Percentiles rank a stretch among this genome's conserved stretches.
phyloP scores from a whole-genome alignment of 2,797 vertebrate genomes.

The Labroides dimidiatus region DNA sequence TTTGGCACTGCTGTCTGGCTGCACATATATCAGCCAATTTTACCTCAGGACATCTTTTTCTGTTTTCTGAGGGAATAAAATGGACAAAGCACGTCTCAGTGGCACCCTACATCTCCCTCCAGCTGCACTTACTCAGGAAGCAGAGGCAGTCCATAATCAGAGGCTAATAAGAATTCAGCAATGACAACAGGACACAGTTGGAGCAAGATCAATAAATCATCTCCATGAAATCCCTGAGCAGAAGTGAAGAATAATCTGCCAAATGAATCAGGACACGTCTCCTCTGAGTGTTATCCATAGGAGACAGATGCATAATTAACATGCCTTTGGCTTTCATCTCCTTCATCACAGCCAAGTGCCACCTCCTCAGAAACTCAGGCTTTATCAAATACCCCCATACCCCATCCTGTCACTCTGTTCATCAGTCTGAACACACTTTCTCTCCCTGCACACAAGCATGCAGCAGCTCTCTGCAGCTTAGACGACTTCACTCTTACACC shows the following conservation, averaged over 20 bases:
- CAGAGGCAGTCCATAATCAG: slow-evolving; percentile 46
- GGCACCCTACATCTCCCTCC: slow-evolving; percentile 15
- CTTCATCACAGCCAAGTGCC: slow-evolving; percentile 60
- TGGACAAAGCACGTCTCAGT: neutral
- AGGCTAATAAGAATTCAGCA: slow-evolving; percentile 50
- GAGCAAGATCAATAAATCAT: slow-evolving; percentile 70
- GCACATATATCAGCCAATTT: slow-evolving; percentile 4
- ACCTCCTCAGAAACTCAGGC: slow-evolving; percentile 48
- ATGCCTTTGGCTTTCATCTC: slow-evolving; percentile 65
- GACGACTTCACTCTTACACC: neutral
- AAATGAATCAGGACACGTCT: slow-evolving; percentile 70
- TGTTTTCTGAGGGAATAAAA: neutral
- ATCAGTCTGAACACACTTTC: neutral
- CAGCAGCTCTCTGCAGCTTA: slow-evolving; percentile 16
- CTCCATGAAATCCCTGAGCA: slow-evolving; percentile 58
- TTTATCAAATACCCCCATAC: slow-evolving; percentile 47
- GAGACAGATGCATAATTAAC: slow-evolving; percentile 71
- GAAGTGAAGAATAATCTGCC: slow-evolving; percentile 64
- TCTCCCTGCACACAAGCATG: slow-evolving; percentile 14
- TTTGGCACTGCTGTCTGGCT: slow-evolving; percentile 13
- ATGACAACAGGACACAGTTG: slow-evolving; percentile 61
- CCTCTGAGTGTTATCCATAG: slow-evolving; percentile 65
- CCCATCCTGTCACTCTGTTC: slow-evolving; percentile 21
- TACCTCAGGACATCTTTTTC: neutral
- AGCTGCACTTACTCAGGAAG: slow-evolving; percentile 37